These are phyloP conservation scores for Sturmia bella DNA, from an alignment of 2,888 invertebrate species.

Conservation along the genomic window DNA sequence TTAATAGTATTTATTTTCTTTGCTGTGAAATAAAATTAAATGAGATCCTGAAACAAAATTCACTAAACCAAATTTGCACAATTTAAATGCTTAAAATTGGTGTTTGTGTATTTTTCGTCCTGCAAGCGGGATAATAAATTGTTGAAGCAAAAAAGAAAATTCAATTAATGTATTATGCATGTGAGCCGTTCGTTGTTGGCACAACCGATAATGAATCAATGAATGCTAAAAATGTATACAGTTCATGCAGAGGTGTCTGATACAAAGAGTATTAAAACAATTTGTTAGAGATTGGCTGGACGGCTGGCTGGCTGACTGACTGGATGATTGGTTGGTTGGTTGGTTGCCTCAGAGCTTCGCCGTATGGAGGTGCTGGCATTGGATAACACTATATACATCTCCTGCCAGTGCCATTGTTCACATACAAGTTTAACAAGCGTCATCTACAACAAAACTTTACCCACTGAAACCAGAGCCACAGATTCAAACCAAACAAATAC, in stretches of 20 bases:
- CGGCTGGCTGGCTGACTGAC: not conserved
- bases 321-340: not conserved
- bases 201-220: conserved; percentile 30
- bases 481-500: conserved; percentile 1
- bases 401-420: not conserved
- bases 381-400: not conserved
- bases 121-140: conserved; percentile 17
- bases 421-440: not conserved
- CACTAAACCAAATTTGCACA: not conserved
- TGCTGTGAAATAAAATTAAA: not conserved
- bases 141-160: conserved; percentile 21
- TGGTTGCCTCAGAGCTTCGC: not conserved
- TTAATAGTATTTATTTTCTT: not conserved
- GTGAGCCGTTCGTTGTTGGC: not conserved
- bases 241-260: not conserved
- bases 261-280: conserved; percentile 6
- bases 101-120: not conserved
- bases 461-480: not conserved
- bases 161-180: conserved; percentile 45
- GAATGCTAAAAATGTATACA: conserved; percentile 9
- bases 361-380: no score
- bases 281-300: conserved; percentile 37
- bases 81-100: not conserved
- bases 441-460: not conserved
- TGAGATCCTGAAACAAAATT: not conserved